Conservation (phyloP, 2,797 vertebrate species). For the Phaenicophaeus curvirostris region DNA sequence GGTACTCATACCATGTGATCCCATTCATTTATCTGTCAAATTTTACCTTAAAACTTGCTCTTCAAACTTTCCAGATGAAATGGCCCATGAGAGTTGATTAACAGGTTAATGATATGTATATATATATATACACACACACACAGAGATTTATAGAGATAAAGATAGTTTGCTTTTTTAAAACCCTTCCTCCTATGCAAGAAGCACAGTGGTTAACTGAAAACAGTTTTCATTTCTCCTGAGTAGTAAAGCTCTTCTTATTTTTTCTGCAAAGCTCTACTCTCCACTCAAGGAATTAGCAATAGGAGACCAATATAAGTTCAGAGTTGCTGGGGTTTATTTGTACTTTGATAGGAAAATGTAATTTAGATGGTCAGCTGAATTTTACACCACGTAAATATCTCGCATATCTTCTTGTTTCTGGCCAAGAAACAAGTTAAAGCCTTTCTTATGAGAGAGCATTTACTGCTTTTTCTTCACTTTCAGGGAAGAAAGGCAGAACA, state of each 20-base stretch:
- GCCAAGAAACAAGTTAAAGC: neutral
- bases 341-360: neutral
- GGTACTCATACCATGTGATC: no score
- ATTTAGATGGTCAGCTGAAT: neutral
- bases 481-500: neutral
- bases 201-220: neutral
- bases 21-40: no score
- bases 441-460: neutral
- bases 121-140: no score
- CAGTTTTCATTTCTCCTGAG: neutral
- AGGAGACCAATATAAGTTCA: neutral
- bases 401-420: neutral
- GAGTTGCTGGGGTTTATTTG: neutral
- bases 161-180: neutral
- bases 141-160: neutral
- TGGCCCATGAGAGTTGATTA: neutral
- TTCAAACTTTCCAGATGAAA: neutral
- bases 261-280: neutral
- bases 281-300: neutral
- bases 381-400: neutral
- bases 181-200: no score
- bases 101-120: neutral
- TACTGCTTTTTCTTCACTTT: neutral
- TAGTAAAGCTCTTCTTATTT: neutral
- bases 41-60: no score